Conservation (phyloP, 2,797 vertebrate genomes). For the Cryptoprocta ferox region DNA sequence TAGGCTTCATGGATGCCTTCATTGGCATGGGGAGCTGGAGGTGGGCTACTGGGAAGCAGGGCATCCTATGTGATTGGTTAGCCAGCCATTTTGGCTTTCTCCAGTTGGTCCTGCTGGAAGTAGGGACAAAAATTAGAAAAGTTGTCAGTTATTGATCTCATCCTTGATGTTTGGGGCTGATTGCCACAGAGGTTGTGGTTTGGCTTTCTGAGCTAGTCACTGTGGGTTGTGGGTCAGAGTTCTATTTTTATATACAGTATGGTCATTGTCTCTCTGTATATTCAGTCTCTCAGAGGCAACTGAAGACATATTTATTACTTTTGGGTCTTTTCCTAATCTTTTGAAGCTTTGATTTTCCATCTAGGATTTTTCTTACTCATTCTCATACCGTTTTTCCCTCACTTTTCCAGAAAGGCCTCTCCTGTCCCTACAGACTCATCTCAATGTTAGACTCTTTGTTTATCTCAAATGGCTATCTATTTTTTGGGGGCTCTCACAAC, state of each 20-base stretch:
- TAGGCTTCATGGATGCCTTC: background rate
- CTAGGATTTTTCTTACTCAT: background rate
- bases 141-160: background rate
- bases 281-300: background rate
- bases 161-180: background rate
- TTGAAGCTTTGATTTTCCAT: background rate
- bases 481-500: background rate
- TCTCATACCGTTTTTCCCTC: background rate
- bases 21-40: background rate
- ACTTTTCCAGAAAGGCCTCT: background rate
- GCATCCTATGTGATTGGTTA: accelerated
- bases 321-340: background rate
- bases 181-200: background rate
- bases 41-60: background rate
- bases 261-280: background rate
- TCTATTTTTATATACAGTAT: background rate
- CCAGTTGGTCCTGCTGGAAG: background rate
- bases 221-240: background rate
- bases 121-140: background rate
- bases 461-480: background rate
- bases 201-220: background rate
- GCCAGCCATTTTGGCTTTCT: background rate
- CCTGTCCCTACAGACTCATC: background rate
- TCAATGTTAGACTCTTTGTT: background rate
- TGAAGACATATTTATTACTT: background rate